Conservation (phyloP, 2,888 invertebrate genomes). For the Drosophila cognata region DNA sequence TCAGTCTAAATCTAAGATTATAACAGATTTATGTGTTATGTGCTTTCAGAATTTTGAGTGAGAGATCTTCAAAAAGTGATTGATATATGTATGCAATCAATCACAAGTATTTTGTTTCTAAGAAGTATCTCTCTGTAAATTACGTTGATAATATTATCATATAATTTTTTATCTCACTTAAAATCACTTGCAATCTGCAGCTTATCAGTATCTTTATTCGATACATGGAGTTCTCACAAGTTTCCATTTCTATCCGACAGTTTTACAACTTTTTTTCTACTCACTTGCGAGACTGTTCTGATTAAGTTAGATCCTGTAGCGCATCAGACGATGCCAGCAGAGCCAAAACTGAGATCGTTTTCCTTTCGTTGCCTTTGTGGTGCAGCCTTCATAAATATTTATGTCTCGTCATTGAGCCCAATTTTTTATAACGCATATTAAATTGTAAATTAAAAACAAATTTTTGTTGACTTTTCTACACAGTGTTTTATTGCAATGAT, state of each 20-base stretch:
- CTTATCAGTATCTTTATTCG: conserved; percentile 6
- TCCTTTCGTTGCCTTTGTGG: conserved; percentile 39
- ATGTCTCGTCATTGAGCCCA: conserved; percentile 77
- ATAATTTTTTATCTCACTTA: conserved; percentile 4
- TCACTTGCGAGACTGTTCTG: background rate
- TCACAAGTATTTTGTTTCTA: background rate
- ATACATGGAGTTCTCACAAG: conserved; percentile 5
- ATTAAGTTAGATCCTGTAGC: conserved; percentile 38
- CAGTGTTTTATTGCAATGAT: conserved; percentile 70
- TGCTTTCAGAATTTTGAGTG: too few species aligned
- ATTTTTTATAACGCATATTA: conserved; percentile 80
- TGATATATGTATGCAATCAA: background rate
- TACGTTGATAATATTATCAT: conserved; percentile 8
- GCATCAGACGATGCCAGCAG: conserved; percentile 32
- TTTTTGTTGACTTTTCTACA: conserved; percentile 78
- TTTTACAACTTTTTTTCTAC: background rate
- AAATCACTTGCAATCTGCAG: conserved; percentile 7
- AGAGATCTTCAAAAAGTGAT: background rate
- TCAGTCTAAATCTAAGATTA: background rate
- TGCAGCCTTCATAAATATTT: conserved; percentile 75
- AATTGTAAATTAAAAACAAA: conserved; percentile 81
- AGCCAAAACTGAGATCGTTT: conserved; percentile 36
- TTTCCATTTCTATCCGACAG: background rate
- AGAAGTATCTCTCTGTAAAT: conserved; percentile 6
- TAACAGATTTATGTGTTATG: background rate